phyloP scores from a whole-genome alignment of 2,888 invertebrate genomes.

The Chelonus formosanus region DNA sequence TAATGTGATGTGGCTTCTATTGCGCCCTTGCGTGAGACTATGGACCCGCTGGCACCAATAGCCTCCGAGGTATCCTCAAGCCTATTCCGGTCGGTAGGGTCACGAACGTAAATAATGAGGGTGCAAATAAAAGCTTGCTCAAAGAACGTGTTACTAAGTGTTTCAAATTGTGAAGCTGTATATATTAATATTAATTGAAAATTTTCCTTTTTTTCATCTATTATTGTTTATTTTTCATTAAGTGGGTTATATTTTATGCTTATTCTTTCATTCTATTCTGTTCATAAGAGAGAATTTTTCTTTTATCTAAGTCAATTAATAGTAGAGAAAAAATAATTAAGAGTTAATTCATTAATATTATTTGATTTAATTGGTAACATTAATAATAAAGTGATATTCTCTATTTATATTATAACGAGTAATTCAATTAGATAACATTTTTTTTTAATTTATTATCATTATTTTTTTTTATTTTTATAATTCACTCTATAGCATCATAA shows the following conservation, averaged over 20 bases:
- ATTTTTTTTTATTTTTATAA: too few species aligned
- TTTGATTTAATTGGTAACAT: too few species aligned
- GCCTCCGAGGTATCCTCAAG: slow-evolving; percentile 36
- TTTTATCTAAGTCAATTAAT: too few species aligned
- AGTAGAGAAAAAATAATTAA: too few species aligned
- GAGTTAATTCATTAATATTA: too few species aligned
- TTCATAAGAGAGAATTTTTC: not conserved
- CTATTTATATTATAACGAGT: not conserved
- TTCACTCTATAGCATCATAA: too few species aligned
- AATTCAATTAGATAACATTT: too few species aligned
- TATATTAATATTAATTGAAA: slow-evolving; percentile 12
- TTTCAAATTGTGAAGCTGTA: not conserved
- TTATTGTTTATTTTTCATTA: too few species aligned
- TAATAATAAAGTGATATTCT: not conserved
- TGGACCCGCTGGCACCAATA: slow-evolving; percentile 18
- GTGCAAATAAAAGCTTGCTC: slow-evolving; percentile 18
- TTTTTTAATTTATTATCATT: too few species aligned
- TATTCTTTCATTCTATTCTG: not conserved
- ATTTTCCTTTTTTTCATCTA: not conserved
- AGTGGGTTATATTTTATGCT: not conserved
- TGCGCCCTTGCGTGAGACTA: slow-evolving; percentile 39
- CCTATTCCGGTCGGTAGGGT: slow-evolving; percentile 25
- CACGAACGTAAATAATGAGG: slow-evolving; percentile 36
- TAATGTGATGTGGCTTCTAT: slow-evolving; percentile 51
- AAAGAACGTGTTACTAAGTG: slow-evolving; percentile 8